Base-by-base conservation (phyloP, 2,888 invertebrate genomes). In the Lithophane ornitopus region DNA sequence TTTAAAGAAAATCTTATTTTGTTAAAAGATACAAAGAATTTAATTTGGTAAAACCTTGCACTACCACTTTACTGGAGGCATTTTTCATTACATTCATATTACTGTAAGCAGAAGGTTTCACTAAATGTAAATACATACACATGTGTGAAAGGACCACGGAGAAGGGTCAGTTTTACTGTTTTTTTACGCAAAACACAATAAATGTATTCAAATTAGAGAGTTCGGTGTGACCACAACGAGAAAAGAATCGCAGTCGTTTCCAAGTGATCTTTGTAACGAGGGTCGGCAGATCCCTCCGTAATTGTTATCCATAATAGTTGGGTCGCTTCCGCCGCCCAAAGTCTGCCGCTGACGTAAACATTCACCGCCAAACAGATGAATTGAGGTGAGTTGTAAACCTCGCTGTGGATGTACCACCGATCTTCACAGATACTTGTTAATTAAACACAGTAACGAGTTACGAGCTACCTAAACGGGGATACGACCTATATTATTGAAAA, bases 281-380 rank as follows among this genome's bases (percentile, higher is more conserved):
- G 91, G 90, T 90, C 82, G 87, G 80, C 83, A 86, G 84, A 87
- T 87, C 89, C 87, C 88, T 85, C 68, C 82, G 87, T 91, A 91
- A 92, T 91, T 91, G 92, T 91, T 90, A 89, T 88, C 87, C 88
- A 85, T 87, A 89, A 88, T 90, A 87, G 89, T 86, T 82, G 88
- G 87, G 86, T 87, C 81, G 72, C 79, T 79, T 83, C 82, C 79
- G 66, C 76, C 69, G 72, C 76, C 74, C 75, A 69, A 77, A 86
- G 85, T 76, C 87, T 88, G 89, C 73, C 81, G 70, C 84, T 90
- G 90, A 91, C 90, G 88, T 84, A 85, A 89, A 89, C 84, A 88
- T 88, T 87, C 86, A 81, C 85, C 70, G 77, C 78, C 79, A 76
- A 86, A 85, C 80, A 82, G 86, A 87, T 88, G 86, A 89, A 89